Conservation (phyloP, 2,888 invertebrate genomes). For the Temnothorax ravouxi region DNA sequence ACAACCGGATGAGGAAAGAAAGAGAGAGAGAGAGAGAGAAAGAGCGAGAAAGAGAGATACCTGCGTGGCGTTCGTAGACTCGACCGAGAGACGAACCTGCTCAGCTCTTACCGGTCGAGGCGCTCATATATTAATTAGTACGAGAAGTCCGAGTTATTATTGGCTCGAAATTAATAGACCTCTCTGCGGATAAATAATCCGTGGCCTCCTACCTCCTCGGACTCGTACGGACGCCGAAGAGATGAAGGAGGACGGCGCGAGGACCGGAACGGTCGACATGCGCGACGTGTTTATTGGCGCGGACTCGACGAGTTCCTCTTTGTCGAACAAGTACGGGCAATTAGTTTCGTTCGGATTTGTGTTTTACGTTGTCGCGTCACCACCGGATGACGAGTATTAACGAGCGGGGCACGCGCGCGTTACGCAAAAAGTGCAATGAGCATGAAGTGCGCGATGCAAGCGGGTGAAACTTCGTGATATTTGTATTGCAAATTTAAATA, state of each 20-base stretch:
- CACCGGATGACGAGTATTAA: constrained; percentile 53
- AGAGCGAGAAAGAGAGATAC: constrained; percentile 52
- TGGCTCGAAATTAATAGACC: constrained; percentile 83
- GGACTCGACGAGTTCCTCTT: constrained; percentile 68
- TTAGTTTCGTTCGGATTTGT: constrained; percentile 72
- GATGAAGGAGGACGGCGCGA: constrained; percentile 46
- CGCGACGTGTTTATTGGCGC: constrained; percentile 75
- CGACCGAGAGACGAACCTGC: constrained; percentile 80
- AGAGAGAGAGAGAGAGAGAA: constrained; percentile 42
- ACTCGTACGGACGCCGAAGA: constrained; percentile 24
- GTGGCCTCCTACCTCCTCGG: constrained; percentile 61
- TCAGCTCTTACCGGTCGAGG: constrained; percentile 76
- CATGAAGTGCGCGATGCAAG: not conserved
- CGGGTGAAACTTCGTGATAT: constrained; percentile 4
- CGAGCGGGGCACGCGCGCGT: constrained; percentile 6
- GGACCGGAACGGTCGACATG: constrained; percentile 52
- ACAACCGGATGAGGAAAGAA: constrained; percentile 26
- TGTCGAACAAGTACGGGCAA: constrained; percentile 75
- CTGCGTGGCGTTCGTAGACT: constrained; percentile 68
- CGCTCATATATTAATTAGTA: constrained; percentile 84
- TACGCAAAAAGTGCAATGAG: constrained; percentile 29
- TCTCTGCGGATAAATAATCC: constrained; percentile 81
- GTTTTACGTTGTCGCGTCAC: constrained; percentile 67
- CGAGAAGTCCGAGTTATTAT: constrained; percentile 82
- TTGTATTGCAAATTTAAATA: constrained; percentile 28